These are phyloP conservation scores for Dendroctonus ponderosae DNA, from an alignment of 1,140 invertebrate species.

Conservation along the genomic window DNA sequence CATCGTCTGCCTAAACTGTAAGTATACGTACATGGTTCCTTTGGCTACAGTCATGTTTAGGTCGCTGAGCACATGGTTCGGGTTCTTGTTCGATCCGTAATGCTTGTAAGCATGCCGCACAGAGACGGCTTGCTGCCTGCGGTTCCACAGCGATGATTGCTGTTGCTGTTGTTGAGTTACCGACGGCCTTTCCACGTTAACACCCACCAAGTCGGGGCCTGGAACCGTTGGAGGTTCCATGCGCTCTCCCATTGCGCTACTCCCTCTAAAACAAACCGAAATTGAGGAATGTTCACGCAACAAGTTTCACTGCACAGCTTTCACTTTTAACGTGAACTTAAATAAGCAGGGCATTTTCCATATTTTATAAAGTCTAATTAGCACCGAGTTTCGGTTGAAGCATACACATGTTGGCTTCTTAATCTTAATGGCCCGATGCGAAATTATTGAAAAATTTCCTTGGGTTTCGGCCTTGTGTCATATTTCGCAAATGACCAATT, in stretches of 20 bases:
- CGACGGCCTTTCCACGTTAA: conserved; percentile 45
- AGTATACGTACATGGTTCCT: conserved; percentile 82
- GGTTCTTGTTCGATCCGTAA: conserved; percentile 79
- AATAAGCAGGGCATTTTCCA: too few relatives aligned
- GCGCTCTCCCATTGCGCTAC: conserved; percentile 45
- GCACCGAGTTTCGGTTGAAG: too few relatives aligned
- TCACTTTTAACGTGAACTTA: too few relatives aligned
- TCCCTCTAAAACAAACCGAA: conserved; percentile 44
- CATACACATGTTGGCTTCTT: too few relatives aligned
- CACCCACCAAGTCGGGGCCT: conserved; percentile 49
- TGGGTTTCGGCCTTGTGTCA: too few relatives aligned
- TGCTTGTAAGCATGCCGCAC: conserved; percentile 79
- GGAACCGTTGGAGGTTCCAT: conserved; percentile 44
- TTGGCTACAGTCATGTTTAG: conserved; percentile 89
- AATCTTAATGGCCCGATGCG: too few relatives aligned
- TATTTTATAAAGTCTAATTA: too few relatives aligned
- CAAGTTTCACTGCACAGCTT: too few relatives aligned
- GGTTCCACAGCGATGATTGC: conserved; percentile 68
- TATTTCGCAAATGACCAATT: too few relatives aligned
- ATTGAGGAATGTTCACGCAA: too few relatives aligned
- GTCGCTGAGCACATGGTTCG: conserved; percentile 81
- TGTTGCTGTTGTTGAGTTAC: conserved; percentile 63
- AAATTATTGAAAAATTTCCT: too few relatives aligned
- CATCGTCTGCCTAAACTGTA: too few relatives aligned
- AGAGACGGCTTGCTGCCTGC: conserved; percentile 76